phyloP scores from a whole-genome alignment of 1,140 invertebrate species.

The Cyclina sinensis region DNA sequence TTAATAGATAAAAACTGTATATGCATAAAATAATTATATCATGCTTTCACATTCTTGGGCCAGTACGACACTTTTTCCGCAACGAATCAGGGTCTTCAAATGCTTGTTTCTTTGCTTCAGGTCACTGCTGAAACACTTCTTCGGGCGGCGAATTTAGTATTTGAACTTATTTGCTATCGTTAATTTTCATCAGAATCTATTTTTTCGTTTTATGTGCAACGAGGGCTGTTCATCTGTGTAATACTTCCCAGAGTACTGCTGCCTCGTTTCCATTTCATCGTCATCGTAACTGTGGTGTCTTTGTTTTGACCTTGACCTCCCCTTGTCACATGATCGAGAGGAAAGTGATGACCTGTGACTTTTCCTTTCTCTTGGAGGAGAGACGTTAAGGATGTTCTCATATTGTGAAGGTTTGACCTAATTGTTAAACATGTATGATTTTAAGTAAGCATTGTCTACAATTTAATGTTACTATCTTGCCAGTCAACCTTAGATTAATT shows the following conservation, averaged over 20 bases:
- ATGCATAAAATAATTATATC: too few relatives aligned
- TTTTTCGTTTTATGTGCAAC: constrained; percentile 30
- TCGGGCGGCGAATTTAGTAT: too few relatives aligned
- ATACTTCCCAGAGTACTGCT: neutral
- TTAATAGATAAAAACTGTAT: too few relatives aligned
- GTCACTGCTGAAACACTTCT: too few relatives aligned
- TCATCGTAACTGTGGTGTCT: constrained; percentile 14
- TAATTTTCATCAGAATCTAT: constrained; percentile 59
- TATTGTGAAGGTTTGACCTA: constrained; percentile 48
- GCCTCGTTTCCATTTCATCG: neutral
- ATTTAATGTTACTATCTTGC: too few relatives aligned
- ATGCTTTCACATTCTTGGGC: too few relatives aligned
- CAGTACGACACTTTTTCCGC: too few relatives aligned
- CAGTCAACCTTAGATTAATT: too few relatives aligned
- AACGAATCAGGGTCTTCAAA: too few relatives aligned
- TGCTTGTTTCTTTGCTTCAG: too few relatives aligned
- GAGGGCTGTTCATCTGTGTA: neutral
- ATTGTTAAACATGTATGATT: too few relatives aligned
- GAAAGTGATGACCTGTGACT: neutral
- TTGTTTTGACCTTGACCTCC: neutral
- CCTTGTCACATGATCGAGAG: constrained; percentile 29
- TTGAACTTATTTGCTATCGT: constrained; percentile 37
- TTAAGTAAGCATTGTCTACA: too few relatives aligned
- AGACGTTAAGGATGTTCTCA: constrained; percentile 19
- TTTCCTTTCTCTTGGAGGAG: neutral